These are phyloP conservation scores for Polyergus mexicanus DNA, from an alignment of 1,140 invertebrate species.

Conservation along the genomic window DNA sequence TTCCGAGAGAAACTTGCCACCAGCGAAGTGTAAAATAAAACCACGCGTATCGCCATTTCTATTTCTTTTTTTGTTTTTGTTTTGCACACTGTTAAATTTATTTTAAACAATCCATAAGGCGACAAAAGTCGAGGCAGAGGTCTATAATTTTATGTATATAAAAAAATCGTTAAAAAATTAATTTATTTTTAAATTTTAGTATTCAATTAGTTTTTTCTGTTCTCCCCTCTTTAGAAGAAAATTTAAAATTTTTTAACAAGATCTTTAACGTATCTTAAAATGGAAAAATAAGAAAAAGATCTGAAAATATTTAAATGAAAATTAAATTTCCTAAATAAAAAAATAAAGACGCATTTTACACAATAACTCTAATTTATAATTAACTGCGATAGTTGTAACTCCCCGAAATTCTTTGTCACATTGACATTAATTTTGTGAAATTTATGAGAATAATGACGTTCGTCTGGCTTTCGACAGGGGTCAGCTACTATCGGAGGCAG, in stretches of 20 bases:
- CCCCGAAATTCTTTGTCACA: neutral
- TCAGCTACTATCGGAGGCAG: conserved; percentile 82
- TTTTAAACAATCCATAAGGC: neutral
- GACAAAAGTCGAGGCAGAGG: neutral
- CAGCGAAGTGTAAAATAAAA: conserved; percentile 22
- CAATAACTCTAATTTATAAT: neutral
- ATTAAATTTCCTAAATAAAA: neutral
- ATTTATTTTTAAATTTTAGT: neutral
- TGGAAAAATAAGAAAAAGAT: neutral
- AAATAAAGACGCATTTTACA: neutral
- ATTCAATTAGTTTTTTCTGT: neutral
- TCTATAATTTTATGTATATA: neutral
- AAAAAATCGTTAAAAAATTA: neutral
- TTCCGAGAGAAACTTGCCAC: conserved; percentile 6
- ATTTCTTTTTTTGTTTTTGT: neutral
- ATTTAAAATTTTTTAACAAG: neutral
- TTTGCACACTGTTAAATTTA: neutral
- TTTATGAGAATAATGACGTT: neutral
- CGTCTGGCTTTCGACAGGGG: conserved; percentile 71
- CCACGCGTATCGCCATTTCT: neutral
- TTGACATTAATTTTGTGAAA: neutral
- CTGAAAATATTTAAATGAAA: neutral
- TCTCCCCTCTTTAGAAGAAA: neutral
- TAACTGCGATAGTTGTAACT: neutral
- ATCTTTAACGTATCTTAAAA: too few relatives aligned